Base-by-base conservation (phyloP, 2,113 vertebrate genomes). In the Pongo pygmaeus region DNA sequence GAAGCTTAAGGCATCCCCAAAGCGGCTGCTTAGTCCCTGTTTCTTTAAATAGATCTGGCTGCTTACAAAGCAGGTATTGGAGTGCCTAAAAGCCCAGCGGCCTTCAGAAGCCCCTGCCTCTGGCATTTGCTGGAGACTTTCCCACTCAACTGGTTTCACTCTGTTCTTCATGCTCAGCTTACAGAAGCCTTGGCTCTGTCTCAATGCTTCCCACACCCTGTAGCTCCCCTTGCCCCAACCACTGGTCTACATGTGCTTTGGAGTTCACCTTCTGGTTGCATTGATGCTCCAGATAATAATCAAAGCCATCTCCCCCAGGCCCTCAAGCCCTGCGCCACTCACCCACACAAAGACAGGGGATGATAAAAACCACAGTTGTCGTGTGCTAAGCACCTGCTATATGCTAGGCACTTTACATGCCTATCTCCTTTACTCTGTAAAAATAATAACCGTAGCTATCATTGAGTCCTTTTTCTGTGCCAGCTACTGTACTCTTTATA, bases 11-110 rank as follows among this genome's bases (percentile, higher is more conserved):
- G 48, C 40, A 35, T 77, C 70, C 92, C 61, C 89, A 84, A 90
- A 80, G 79, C 12, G 43, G 7, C 48, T 22, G 25, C 70, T 87
- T n/a, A 69, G 52, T 83, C 61, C 52, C 87, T n/a, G n/a, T 38
- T 79, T 81, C 93, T 97, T 92, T 97, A 97, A 98, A 91, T 78
- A 94, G 70, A 75, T 27, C 78, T 84, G 17, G 20, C 52, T 93
- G 78, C 81, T 91, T 92, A 72, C 38, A 72, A 30, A 83, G 86
- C 92, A 92, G 80, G 52, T 89, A 96, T 74, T 16, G 78, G 38
- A 30, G 18, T 91, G 3, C 48, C 77, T 85, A 72, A 78, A 12
- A 85, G 38, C 85, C 74, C 81, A 84, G 79, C 1, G 32, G 77
- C 27, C 55, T 40, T 97, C 32, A 35, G 70, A 32, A 92, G 30